Evolutionary conservation across 2,113 vertebrate genomes (phyloP).

Genomic region (Polypterus bichir): DNA sequence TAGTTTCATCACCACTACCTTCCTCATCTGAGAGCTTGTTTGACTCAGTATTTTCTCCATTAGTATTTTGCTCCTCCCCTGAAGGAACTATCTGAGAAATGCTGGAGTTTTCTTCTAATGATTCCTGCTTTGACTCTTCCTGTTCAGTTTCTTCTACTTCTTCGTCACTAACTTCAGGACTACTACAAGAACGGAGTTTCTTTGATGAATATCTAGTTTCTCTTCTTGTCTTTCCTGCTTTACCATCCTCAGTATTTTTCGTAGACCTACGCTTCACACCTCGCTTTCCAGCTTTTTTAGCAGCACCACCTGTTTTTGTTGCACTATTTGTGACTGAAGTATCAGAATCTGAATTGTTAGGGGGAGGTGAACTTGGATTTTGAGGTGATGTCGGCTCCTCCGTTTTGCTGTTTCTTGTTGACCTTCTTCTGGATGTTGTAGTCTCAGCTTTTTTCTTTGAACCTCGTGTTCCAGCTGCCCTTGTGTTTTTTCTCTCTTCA

Average conservation of each 20-base stretch:
- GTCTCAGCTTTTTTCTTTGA: constrained; percentile 57
- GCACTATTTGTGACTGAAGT: constrained; percentile 38
- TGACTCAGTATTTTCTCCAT: constrained; percentile 2
- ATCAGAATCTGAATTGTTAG: constrained; percentile 54
- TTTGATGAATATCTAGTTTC: constrained; percentile 40
- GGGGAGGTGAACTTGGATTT: constrained; percentile 48
- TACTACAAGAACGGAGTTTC: constrained; percentile 33
- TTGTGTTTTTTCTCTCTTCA: constrained; percentile 71
- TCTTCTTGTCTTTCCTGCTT: constrained; percentile 59
- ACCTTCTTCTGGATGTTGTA: constrained; percentile 57
- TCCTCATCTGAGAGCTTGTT: constrained; percentile 4
- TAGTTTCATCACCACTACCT: background rate
- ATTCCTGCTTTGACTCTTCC: constrained; percentile 5
- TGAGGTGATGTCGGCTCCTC: constrained; percentile 44
- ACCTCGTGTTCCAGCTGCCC: constrained; percentile 66
- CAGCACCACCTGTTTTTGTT: constrained; percentile 34
- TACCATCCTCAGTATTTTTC: constrained; percentile 46
- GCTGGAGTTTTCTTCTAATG: background rate
- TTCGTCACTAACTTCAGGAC: constrained; percentile 45
- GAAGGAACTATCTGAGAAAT: background rate
- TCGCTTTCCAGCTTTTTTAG: constrained; percentile 36
- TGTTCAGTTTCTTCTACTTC: constrained; percentile 32
- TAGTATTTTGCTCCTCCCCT: constrained; percentile 2
- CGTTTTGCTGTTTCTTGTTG: constrained; percentile 60
- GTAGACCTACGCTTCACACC: constrained; percentile 60